Evolutionary conservation across 1,140 invertebrate genomes (phyloP), one percentile per base, ranked within the genome.

Genomic region (Portunus trituberculatus): DNA sequence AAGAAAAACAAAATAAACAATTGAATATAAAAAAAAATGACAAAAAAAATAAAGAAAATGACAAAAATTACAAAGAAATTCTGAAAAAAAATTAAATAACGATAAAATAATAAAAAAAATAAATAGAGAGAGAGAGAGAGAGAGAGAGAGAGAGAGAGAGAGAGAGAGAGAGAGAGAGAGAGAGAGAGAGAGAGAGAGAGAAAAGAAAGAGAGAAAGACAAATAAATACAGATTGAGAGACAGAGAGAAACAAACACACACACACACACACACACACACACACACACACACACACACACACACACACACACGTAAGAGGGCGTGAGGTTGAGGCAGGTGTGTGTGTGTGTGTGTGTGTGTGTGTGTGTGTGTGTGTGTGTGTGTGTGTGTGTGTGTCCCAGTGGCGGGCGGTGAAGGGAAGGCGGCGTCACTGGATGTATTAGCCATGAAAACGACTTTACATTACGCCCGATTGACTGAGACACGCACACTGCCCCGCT

Each of bases 271-370:
- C 6, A 52, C 48, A 87, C 32, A 87, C 32, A 87, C 32, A 87
- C 32, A 87, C 32, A 87, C 32, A 87, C 32, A 87, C 32, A 87
- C 32, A 87, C 32, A 87, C 32, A 87, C 32, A 87, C 32, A 87
- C 32, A 87, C 45, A 91, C 20, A 91, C 6, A 20, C 25, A 91
- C 45, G 59, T 4, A 52, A n/a, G 8, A 12, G 59, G n/a, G 59
- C 25, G 10, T 0, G 31, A 28, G 59, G 2, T 32, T 88, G 16
- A 32, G 45, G 2, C 6, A 88, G 29, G 45, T 88, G 45, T 88
- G 45, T 88, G 45, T 88, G 16, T 29, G 45, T 29, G 31, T 88
- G 16, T 88, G 31, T 88, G 31, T 88, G 31, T 88, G 31, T 29
- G 31, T 88, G 31, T 88, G 45, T 87, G 32, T 87, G 32, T 87